These are phyloP conservation scores for Neodiprion virginianus DNA, from an alignment of 1,140 invertebrate genomes.

Conservation along the genomic window DNA sequence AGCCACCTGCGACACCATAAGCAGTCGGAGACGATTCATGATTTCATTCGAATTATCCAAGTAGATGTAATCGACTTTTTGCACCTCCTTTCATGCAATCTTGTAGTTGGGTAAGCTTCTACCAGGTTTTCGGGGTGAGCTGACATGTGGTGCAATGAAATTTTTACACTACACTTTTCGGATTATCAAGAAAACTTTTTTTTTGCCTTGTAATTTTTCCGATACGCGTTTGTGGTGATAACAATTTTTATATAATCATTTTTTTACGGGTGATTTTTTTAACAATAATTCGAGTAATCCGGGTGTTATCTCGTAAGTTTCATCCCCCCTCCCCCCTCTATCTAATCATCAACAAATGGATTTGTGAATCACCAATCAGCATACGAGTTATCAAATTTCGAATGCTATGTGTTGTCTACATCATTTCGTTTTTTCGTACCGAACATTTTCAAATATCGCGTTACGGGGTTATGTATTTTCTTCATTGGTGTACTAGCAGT, in stretches of 20 bases:
- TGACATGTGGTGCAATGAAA: background rate
- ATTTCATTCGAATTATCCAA: constrained; percentile 50
- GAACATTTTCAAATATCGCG: too few species aligned
- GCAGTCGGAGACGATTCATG: constrained; percentile 25
- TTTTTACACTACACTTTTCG: constrained; percentile 1
- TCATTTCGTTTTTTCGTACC: too few species aligned
- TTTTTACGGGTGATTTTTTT: constrained; percentile 5
- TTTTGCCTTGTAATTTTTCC: constrained; percentile 16
- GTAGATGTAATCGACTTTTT: constrained; percentile 36
- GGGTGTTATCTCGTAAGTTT: too few species aligned
- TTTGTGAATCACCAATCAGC: constrained; percentile 13
- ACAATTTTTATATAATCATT: constrained; percentile 8
- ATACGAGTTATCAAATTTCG: constrained; percentile 11
- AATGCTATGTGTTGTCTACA: background rate
- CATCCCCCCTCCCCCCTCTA: background rate
- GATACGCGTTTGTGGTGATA: constrained; percentile 15
- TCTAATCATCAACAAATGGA: background rate
- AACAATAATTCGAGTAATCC: too few species aligned
- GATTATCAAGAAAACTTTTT: background rate
- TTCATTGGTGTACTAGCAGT: too few species aligned
- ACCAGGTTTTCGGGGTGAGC: background rate
- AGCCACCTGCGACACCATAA: too few species aligned
- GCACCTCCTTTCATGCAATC: background rate
- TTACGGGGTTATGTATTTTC: too few species aligned
- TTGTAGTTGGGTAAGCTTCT: background rate